Conservation (phyloP, 2,797 vertebrate species). For the Cryptoprocta ferox region DNA sequence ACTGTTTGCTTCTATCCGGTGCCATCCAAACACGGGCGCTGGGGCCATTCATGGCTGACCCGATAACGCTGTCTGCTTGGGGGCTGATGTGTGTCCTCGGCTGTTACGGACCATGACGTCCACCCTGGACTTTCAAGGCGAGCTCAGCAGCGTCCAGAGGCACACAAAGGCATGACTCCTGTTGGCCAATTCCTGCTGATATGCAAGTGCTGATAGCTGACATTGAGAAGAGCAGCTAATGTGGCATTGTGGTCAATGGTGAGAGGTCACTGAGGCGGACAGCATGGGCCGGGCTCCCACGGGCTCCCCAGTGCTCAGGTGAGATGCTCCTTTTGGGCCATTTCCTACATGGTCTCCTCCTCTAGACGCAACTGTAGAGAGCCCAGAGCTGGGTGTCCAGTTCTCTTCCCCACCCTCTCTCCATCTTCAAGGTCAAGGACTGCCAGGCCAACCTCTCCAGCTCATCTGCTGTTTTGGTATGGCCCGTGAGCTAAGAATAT, state of each 20-base stretch:
- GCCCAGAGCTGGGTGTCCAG: not conserved
- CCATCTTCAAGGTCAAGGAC: not conserved
- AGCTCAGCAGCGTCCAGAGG: not conserved
- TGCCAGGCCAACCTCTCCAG: too few species aligned
- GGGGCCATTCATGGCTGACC: not conserved
- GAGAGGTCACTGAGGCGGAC: not conserved
- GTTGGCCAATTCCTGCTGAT: not conserved
- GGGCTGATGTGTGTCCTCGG: not conserved
- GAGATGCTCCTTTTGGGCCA: not conserved
- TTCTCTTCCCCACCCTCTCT: not conserved
- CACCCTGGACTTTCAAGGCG: not conserved
- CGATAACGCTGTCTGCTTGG: not conserved
- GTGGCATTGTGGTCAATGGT: not conserved
- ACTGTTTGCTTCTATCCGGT: not conserved
- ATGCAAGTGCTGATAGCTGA: not conserved
- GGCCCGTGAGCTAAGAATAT: not conserved
- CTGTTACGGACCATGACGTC: fast-evolving
- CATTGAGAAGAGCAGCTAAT: not conserved
- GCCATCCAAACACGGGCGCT: not conserved
- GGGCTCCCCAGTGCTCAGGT: fast-evolving
- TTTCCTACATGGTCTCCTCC: not conserved
- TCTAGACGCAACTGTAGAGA: too few species aligned
- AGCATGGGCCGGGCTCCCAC: not conserved
- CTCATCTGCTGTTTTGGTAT: not conserved
- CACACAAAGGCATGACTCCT: not conserved